These are phyloP conservation scores for Notocelia uddmanniana DNA, from an alignment of 2,888 invertebrate species.

Conservation along the genomic window DNA sequence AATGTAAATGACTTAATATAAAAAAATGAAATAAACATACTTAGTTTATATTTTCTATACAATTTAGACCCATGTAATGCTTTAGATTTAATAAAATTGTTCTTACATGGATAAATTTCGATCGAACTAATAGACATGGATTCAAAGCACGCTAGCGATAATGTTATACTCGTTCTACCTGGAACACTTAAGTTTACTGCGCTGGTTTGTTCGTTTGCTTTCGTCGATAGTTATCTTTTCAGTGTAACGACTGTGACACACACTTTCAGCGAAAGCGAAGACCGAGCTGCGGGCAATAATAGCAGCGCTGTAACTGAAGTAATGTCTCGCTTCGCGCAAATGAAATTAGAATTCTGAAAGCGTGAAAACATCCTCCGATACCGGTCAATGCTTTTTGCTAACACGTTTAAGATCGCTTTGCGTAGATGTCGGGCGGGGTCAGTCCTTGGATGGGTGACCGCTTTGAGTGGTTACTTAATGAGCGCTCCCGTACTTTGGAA, in stretches of 20 bases:
- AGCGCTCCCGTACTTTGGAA: too few relatives aligned
- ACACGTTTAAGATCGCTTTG: background rate
- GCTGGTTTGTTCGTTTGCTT: conserved; percentile 11
- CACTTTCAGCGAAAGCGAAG: conserved; percentile 21
- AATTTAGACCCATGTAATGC: too few relatives aligned
- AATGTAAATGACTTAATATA: too few relatives aligned
- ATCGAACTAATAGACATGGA: background rate
- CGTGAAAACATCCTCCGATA: conserved; percentile 24
- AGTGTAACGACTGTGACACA: conserved; percentile 19
- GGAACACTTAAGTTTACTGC: background rate
- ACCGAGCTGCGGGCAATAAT: background rate
- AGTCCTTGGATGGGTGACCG: too few relatives aligned
- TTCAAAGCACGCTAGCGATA: background rate
- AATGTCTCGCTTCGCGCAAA: conserved; percentile 54
- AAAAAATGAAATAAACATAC: too few relatives aligned
- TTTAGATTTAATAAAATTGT: too few relatives aligned
- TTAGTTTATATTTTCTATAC: too few relatives aligned
- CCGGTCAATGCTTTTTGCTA: background rate
- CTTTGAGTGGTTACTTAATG: too few relatives aligned
- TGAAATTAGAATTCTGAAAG: conserved; percentile 66
- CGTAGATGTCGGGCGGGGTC: too few relatives aligned
- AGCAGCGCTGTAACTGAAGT: conserved; percentile 7
- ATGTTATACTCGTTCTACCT: background rate
- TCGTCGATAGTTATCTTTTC: conserved; percentile 31
- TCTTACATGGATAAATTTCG: too few relatives aligned